phyloP scores from a whole-genome alignment of 2,888 invertebrate species.

The Holacanthella duospinosa region DNA sequence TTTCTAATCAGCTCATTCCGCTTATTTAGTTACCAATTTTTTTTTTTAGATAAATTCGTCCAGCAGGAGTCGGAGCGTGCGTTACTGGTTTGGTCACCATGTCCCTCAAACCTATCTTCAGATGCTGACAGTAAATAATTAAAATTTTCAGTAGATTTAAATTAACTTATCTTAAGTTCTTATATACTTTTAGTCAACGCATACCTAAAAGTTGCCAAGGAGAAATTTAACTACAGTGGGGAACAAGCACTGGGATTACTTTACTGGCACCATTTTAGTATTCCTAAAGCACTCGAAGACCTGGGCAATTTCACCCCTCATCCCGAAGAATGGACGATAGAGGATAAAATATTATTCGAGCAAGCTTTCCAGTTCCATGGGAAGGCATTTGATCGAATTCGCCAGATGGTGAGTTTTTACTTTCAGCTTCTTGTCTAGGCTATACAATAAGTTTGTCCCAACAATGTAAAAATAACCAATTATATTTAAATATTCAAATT shows the following conservation, averaged over 20 bases:
- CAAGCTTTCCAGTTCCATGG: conserved; percentile 98
- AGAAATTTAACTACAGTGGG: conserved; percentile 93
- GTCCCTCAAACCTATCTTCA: conserved; percentile 73
- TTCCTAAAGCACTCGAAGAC: conserved; percentile 82
- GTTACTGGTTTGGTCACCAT: conserved; percentile 89
- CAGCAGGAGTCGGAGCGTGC: conserved; percentile 62
- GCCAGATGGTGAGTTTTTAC: conserved; percentile 87
- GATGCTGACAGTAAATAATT: conserved; percentile 66
- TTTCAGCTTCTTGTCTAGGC: too few species aligned
- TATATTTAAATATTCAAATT: too few species aligned
- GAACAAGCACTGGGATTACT: conserved; percentile 96
- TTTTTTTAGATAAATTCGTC: conserved; percentile 34
- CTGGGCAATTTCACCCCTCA: conserved; percentile 94
- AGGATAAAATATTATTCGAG: conserved; percentile 95
- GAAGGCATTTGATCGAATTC: conserved; percentile 91
- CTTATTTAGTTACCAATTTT: too few species aligned
- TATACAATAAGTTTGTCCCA: too few species aligned
- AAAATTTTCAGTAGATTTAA: neutral
- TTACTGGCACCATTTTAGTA: conserved; percentile 95
- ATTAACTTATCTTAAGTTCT: conserved; percentile 2
- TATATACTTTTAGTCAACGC: conserved; percentile 67
- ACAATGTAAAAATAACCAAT: too few species aligned
- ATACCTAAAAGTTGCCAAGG: conserved; percentile 85
- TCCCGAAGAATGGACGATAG: conserved; percentile 96
- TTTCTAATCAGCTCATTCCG: too few species aligned